Percentiles rank a stretch among this genome's conserved stretches.
These are phyloP conservation scores for Moxostoma hubbsi DNA, from an alignment of 2,797 vertebrate genomes.

Conservation along the genomic window DNA sequence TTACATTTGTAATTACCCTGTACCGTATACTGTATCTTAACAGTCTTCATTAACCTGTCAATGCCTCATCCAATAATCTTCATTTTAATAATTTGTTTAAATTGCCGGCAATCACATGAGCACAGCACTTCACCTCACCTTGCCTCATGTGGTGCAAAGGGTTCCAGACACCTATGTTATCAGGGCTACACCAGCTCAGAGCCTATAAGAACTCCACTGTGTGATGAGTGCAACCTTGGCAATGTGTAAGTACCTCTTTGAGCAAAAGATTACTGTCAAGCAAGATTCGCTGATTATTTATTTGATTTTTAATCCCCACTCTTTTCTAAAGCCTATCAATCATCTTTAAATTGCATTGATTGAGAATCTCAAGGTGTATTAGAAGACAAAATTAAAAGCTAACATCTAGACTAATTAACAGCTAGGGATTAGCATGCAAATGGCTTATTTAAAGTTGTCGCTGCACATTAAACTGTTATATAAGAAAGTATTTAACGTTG, in stretches of 20 bases:
- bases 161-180: slow-evolving; percentile 69
- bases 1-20: neutral
- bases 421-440: too few relatives aligned
- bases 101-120: slow-evolving; percentile 14
- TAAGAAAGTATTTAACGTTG: too few relatives aligned
- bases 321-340: slow-evolving; percentile 61
- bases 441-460: too few relatives aligned
- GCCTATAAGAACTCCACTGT: slow-evolving; percentile 65
- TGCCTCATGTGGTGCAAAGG: slow-evolving; percentile 17
- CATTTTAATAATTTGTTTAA: slow-evolving; percentile 8
- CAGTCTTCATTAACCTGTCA: neutral
- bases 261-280: slow-evolving; percentile 58
- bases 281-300: slow-evolving; percentile 46
- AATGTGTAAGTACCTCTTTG: slow-evolving; percentile 66
- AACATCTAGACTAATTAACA: too few relatives aligned
- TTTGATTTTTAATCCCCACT: slow-evolving; percentile 6
- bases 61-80: too few relatives aligned
- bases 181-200: slow-evolving; percentile 70
- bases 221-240: slow-evolving; percentile 67
- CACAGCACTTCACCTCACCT: neutral
- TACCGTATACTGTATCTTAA: neutral
- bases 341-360: slow-evolving; percentile 58
- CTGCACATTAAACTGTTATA: too few relatives aligned
- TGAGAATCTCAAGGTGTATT: neutral
- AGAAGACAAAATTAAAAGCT: too few relatives aligned